These are phyloP conservation scores for Opisthocomus hoazin DNA, from an alignment of 2,113 vertebrate species.

Conservation along the genomic window DNA sequence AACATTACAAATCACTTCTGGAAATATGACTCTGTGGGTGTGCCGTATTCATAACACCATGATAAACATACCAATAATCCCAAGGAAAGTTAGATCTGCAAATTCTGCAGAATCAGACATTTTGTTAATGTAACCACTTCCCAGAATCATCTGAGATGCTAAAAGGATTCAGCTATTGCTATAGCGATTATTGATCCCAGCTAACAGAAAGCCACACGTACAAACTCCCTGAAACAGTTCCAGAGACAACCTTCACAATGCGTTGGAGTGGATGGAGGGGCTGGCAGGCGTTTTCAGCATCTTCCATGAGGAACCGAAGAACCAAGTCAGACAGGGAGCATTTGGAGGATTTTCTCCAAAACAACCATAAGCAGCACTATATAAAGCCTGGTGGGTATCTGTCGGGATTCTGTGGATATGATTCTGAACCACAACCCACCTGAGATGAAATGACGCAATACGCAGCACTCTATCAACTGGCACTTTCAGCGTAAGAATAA, in stretches of 20 bases:
- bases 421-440: rapidly evolving
- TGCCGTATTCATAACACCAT: neutral
- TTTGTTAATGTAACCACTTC: neutral
- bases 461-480: rapidly evolving
- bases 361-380: neutral
- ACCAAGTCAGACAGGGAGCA: neutral
- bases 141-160: neutral
- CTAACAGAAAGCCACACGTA: neutral
- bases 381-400: neutral
- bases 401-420: neutral
- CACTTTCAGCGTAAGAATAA: neutral
- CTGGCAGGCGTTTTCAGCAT: neutral
- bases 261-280: neutral
- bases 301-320: neutral
- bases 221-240: neutral
- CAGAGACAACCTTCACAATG: neutral
- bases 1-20: neutral
- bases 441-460: neutral
- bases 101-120: neutral
- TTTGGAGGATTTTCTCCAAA: neutral
- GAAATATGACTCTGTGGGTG: neutral
- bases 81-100: neutral
- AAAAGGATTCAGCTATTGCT: neutral
- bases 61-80: neutral
- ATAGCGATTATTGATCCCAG: neutral